phyloP scores from a whole-genome alignment of 2,888 invertebrate species.

The Lasius platythorax region DNA sequence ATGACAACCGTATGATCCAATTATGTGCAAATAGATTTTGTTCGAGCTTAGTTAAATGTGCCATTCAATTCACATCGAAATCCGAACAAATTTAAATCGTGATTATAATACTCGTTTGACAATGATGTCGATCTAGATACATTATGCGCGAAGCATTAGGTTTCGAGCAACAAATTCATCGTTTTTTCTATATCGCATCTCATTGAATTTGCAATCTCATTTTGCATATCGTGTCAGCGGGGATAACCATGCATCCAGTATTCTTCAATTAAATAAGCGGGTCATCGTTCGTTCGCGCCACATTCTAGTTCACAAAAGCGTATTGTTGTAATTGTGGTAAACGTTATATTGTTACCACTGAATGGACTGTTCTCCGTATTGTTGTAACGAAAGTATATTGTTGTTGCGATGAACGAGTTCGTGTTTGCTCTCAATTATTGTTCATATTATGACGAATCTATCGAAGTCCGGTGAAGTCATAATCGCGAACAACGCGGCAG shows the following conservation, averaged over 20 bases:
- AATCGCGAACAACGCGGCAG: not conserved
- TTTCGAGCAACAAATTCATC: not conserved
- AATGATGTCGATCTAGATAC: not conserved
- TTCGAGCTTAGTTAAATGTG: conserved; percentile 24
- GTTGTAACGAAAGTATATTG: conserved; percentile 32
- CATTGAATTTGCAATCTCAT: conserved; percentile 7
- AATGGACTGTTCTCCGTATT: conserved; percentile 9
- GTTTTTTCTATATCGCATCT: conserved; percentile 5
- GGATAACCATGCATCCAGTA: not conserved
- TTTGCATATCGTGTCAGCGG: not conserved
- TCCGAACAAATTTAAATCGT: conserved; percentile 22
- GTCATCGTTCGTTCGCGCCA: conserved; percentile 8
- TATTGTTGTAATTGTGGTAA: conserved; percentile 39
- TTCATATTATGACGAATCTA: not conserved
- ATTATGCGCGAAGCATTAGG: not conserved
- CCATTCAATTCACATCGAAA: conserved; percentile 20
- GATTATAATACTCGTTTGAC: not conserved
- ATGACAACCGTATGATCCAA: conserved; percentile 28
- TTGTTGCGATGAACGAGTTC: not conserved
- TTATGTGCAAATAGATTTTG: conserved; percentile 38
- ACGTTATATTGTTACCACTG: conserved; percentile 28
- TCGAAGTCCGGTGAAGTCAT: not conserved
- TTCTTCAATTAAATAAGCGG: conserved; percentile 40
- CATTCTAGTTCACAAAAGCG: conserved; percentile 26
- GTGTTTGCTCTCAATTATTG: not conserved